A percentile compares a stretch with the other conserved stretches of the same genome.
Conservation (phyloP, 2,797 vertebrate species). For the Tarsius wallacei region DNA sequence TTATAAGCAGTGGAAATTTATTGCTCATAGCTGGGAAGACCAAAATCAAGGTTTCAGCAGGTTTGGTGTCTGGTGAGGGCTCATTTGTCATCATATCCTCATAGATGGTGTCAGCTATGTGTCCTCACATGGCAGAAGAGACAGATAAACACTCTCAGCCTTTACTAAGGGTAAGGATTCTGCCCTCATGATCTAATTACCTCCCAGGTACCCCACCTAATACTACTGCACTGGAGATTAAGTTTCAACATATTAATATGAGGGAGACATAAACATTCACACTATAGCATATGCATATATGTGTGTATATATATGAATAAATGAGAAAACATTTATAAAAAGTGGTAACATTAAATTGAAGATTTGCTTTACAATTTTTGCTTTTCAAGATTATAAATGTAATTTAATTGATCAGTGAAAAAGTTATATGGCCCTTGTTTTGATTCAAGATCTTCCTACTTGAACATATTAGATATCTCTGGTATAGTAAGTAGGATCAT, state of each 20-base stretch:
- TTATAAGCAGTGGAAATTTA: not conserved
- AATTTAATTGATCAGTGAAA: constrained; percentile 45
- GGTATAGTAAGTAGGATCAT: not conserved
- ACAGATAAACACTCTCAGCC: not conserved
- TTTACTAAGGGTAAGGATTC: not conserved
- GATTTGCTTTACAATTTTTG: constrained; percentile 31
- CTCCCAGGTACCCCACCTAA: not conserved
- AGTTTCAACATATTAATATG: not conserved
- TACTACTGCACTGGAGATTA: not conserved
- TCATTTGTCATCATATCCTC: not conserved
- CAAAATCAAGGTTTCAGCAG: not conserved
- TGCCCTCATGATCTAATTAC: not conserved
- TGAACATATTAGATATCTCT: not conserved
- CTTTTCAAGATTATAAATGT: constrained; percentile 42
- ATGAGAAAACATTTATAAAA: constrained; percentile 57
- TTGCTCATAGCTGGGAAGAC: not conserved
- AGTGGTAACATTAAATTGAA: constrained; percentile 52
- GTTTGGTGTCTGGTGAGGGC: not conserved
- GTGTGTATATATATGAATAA: constrained; percentile 24
- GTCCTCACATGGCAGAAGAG: not conserved
- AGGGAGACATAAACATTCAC: not conserved
- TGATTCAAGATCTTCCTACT: constrained; percentile 58
- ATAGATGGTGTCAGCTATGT: not conserved
- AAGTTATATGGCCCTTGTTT: not conserved
- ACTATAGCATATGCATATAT: not conserved